Percentiles rank a stretch among this genome's conserved stretches.
These are phyloP conservation scores for Lagria hirta DNA, from an alignment of 2,888 invertebrate genomes.

Conservation along the genomic window DNA sequence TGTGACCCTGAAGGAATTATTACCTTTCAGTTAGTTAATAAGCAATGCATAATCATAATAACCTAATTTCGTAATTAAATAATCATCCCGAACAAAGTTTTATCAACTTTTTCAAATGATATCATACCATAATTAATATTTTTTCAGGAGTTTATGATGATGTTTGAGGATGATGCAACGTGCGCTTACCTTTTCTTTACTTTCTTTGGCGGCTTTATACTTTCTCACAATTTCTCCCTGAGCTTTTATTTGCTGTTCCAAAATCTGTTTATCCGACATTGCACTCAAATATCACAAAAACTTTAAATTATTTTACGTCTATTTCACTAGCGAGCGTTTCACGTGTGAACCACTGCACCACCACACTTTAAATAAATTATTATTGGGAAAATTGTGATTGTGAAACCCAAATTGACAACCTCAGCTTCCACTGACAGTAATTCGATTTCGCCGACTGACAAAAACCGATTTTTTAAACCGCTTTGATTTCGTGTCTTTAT, in stretches of 20 bases:
- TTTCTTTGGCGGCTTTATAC: conserved; percentile 78
- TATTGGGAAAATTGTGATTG: no score
- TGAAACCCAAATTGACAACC: no score
- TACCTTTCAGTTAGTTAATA: conserved; percentile 3
- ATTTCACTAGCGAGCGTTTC: neutral
- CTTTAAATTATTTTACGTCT: conserved; percentile 2
- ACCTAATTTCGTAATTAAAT: neutral
- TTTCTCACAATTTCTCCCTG: conserved; percentile 83
- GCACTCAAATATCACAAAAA: conserved; percentile 13
- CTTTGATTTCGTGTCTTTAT: conserved; percentile 11
- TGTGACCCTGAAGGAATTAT: conserved; percentile 17
- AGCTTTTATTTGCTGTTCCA: conserved; percentile 64
- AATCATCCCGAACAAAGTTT: neutral
- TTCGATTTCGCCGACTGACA: neutral
- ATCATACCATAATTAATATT: no score
- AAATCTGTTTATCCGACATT: conserved; percentile 54
- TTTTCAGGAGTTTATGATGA: conserved; percentile 3
- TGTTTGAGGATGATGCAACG: conserved; percentile 26
- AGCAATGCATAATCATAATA: neutral
- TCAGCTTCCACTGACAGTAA: neutral
- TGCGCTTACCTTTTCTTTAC: conserved; percentile 67
- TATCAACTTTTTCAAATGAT: no score
- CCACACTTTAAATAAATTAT: no score
- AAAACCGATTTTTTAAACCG: neutral
- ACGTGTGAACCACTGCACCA: neutral